Base-by-base conservation (phyloP, 1,140 invertebrate species). In the Trichomalopsis sarcophagae region DNA sequence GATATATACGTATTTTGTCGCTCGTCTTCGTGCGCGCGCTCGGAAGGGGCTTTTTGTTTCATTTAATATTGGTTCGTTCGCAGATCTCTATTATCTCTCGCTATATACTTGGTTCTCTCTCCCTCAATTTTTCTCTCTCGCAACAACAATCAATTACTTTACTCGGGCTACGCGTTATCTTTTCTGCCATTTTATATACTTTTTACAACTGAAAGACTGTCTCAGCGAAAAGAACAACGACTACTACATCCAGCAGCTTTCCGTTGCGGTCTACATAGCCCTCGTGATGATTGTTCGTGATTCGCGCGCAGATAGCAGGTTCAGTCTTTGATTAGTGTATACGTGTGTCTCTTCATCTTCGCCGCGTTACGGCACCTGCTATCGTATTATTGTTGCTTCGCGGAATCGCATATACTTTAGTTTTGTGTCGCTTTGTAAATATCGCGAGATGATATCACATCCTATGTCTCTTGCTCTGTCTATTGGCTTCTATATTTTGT, bases 21-120 rank as follows among this genome's bases (percentile, higher is more conserved):
- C 62, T 84, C 69, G 66, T 82, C 90, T 91, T 91, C 88, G 89
- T 91, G 91, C 87, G 3, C 33, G 83, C 33, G 83, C 73, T 87
- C 88, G 88, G 87, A 90, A 89, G 87, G 89, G 87, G 90, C 86
- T 82, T 87, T 87, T 88, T 87, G 83, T 87, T 89, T 88, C 66
- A 87, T n/a, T 62, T n/a, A 62, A 62, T n/a, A 62, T 62, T 78
- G 44, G 33, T 86, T 87, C 36, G 33, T 36, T 50, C 27, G n/a
- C 77, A n/a, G 77, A 74, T 77, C 36, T 55, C 44, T 81, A 30
- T 71, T 84, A 79, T 82, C 69, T 84, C 75, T 82, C 71, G 84
- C 68, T 82, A 68, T 75, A 78, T 81, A 78, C 73, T 47, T 88
- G 81, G 10, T 23, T 68, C 27, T 78, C 71, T 81, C 17, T 79